phyloP scores from a whole-genome alignment of 2,113 vertebrate species.

The Periophthalmodon schlosseri region DNA sequence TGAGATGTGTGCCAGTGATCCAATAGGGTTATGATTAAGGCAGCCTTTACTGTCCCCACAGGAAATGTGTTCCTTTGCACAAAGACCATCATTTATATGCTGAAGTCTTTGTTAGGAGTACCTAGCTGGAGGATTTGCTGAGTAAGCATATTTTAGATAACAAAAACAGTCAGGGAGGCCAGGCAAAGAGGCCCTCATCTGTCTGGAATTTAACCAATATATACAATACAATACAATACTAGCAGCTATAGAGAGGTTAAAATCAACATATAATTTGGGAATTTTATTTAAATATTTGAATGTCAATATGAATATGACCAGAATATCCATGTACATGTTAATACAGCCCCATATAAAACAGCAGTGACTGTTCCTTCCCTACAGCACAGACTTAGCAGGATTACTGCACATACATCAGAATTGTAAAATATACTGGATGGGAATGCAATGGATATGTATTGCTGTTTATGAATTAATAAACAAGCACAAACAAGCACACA shows the following conservation, averaged over 20 bases:
- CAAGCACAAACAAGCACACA: not conserved
- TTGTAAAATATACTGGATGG: not conserved
- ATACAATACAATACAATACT: not conserved
- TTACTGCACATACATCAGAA: not conserved
- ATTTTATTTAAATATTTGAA: not conserved
- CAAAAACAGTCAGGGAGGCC: no score
- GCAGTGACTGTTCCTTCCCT: not conserved
- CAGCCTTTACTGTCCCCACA: not conserved
- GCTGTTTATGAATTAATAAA: constrained; percentile 12
- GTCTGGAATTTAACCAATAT: not conserved
- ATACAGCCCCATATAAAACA: not conserved
- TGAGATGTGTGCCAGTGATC: constrained; percentile 1
- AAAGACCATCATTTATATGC: not conserved
- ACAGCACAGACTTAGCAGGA: no score
- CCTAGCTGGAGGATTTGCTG: not conserved
- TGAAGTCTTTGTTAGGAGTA: not conserved
- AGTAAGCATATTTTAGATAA: no score
- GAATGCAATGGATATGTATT: not conserved
- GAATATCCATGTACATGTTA: not conserved
- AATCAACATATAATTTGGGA: not conserved
- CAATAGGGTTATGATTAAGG: not conserved
- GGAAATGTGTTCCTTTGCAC: not conserved
- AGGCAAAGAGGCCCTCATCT: not conserved
- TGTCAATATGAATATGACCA: not conserved
- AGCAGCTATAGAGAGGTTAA: not conserved